Evolutionary conservation across 2,888 invertebrate genomes (phyloP).

Genomic region (Abrostola triplasia): DNA sequence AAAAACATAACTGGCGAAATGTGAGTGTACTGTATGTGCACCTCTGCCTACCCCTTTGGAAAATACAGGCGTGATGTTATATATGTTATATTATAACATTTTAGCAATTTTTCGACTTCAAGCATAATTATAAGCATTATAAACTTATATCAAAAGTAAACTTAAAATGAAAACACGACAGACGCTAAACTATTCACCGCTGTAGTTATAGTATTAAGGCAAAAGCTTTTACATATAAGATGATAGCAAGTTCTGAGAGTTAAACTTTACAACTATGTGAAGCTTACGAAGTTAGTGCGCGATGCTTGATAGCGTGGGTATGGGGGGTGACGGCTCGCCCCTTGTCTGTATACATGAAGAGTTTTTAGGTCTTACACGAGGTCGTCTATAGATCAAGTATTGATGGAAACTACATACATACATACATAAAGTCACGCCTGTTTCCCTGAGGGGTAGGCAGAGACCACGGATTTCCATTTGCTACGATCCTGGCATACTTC

Average conservation of each 20-base stretch:
- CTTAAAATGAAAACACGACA: conserved; percentile 4
- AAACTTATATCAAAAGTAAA: not conserved
- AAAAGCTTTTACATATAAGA: conserved; percentile 30
- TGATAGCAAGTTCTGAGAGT: conserved; percentile 25
- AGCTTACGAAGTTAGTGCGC: conserved; percentile 29
- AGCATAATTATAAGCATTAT: not conserved
- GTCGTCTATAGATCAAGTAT: no score
- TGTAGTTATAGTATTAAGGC: conserved; percentile 5
- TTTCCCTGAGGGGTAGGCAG: no score
- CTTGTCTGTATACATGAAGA: not conserved
- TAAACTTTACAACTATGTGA: conserved; percentile 36
- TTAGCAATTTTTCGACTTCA: not conserved
- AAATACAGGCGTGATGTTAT: no score
- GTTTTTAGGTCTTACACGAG: no score
- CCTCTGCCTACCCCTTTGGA: not conserved
- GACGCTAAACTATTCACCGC: conserved; percentile 27
- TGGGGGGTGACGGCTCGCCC: conserved; percentile 3
- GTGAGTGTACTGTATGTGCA: not conserved
- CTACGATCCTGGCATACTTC: no score
- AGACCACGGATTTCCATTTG: no score
- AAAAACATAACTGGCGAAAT: not conserved
- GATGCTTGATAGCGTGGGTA: conserved; percentile 2
- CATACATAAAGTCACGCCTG: no score
- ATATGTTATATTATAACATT: no score
- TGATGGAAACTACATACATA: no score